Base-by-base conservation (phyloP, 2,888 invertebrate genomes). In the Tiphia femorata region DNA sequence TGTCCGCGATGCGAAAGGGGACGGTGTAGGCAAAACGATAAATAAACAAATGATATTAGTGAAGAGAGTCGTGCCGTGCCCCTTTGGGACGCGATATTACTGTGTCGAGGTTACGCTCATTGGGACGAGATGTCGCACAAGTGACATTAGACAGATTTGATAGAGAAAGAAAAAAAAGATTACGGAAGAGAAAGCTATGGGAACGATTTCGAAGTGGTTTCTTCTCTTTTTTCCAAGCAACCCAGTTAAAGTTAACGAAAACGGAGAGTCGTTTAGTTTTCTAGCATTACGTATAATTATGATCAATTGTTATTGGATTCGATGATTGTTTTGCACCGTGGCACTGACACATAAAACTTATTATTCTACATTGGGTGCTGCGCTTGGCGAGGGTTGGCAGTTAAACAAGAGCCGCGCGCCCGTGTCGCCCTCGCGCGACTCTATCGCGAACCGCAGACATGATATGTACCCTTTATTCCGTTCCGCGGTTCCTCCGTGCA, bases 271-370 rank as follows among this genome's bases (percentile, higher is more conserved):
- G n/a, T n/a, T n/a, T n/a, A n/a, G n/a, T n/a, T 68, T 72, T 73
- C 67, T 74, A 76, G 74, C 69, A 68, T 75, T 75, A 71, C n/a
- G n/a, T n/a, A n/a, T 68, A 67, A 74, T 70, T 70, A 68, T 76
- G 75, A 79, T 77, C 71, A 72, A 78, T 76, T 76, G 77, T 81
- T 79, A 77, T 75, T 78, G 73, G 75, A 80, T 80, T 82, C 78
- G 76, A 82, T 82, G 73, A 80, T 80, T 82, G 81, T 81, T 82
- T n/a, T 82, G 81, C 82, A 82, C 82, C 81, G 81, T 81, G 81
- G 80, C 81, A 82, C 80, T 80, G 77, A 81, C 74, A 80, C 81
- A 78, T 75, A 64, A 70, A 70, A 69, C 72, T 78, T 75, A 62
- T 56, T 67, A 67, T 60, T 60, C 54, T n/a, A n/a, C n/a, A n/a